Evolutionary conservation across 2,113 vertebrate genomes (phyloP).

Genomic region (Dermatemys mawii): DNA sequence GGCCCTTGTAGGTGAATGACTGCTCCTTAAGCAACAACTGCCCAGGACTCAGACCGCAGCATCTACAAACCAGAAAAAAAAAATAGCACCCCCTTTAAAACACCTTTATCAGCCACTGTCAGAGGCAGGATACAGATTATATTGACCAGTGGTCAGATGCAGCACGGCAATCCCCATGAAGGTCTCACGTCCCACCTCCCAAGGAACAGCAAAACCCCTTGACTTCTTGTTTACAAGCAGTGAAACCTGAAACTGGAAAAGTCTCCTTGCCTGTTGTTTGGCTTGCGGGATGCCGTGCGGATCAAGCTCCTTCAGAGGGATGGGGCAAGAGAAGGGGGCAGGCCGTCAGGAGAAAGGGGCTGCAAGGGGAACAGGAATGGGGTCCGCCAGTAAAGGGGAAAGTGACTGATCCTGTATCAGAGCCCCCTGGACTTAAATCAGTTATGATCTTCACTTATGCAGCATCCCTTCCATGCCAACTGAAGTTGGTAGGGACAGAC

Average conservation of each 20-base stretch:
- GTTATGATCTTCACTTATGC: too few relatives aligned
- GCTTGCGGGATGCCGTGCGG: background rate
- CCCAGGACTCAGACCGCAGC: too few relatives aligned
- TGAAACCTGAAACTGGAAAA: background rate
- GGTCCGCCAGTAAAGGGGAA: too few relatives aligned
- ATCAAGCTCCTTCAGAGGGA: background rate
- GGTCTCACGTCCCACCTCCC: background rate
- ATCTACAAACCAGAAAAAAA: fast-evolving
- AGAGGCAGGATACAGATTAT: background rate
- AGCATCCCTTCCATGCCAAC: background rate
- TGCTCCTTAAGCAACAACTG: too few relatives aligned
- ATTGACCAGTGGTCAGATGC: background rate
- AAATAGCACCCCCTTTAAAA: background rate
- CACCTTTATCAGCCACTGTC: background rate
- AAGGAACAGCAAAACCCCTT: background rate
- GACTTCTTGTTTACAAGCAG: background rate
- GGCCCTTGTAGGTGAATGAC: too few relatives aligned
- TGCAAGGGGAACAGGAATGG: background rate
- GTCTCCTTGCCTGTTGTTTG: background rate
- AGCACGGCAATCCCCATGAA: background rate
- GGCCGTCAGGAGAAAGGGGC: background rate
- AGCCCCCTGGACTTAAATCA: background rate
- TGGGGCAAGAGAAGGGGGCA: background rate
- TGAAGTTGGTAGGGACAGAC: background rate
- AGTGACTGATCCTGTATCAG: background rate